These are phyloP conservation scores for Miltochrista miniata DNA, from an alignment of 2,888 invertebrate species.

Conservation along the genomic window DNA sequence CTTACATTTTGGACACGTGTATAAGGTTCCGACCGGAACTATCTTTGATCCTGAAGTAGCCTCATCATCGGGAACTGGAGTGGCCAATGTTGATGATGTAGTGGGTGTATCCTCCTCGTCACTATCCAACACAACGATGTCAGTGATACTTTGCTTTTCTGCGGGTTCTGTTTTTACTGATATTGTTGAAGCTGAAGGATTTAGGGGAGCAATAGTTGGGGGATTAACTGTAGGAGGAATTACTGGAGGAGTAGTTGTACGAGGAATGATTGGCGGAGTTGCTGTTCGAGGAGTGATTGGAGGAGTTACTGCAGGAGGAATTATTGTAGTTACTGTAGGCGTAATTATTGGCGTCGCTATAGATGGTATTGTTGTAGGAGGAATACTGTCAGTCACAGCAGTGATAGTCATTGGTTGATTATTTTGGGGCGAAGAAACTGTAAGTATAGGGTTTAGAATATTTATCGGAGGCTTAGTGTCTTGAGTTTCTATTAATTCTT, in stretches of 20 bases:
- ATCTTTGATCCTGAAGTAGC: slow-evolving; percentile 8
- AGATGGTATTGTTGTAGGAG: not conserved
- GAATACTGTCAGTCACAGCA: not conserved
- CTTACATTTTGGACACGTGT: slow-evolving; percentile 55
- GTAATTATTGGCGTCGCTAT: not conserved
- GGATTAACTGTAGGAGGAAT: too few relatives aligned
- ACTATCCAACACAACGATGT: slow-evolving; percentile 64
- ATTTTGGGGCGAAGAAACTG: not conserved
- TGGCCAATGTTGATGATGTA: slow-evolving; percentile 16
- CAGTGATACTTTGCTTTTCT: slow-evolving; percentile 8
- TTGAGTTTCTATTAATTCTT: not conserved
- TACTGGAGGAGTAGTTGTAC: not conserved
- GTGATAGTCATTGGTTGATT: not conserved
- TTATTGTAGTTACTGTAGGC: not conserved
- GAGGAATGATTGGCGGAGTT: not conserved
- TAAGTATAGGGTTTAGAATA: not conserved
- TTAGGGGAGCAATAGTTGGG: not conserved
- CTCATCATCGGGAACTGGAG: slow-evolving; percentile 53
- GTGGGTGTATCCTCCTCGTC: slow-evolving; percentile 58
- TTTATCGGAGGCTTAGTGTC: not conserved
- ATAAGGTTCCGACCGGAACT: slow-evolving; percentile 24
- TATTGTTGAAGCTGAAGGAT: not conserved
- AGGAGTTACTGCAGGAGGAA: not conserved
- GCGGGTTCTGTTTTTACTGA: slow-evolving; percentile 42
- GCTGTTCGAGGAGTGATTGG: not conserved